phyloP scores from a whole-genome alignment of 2,797 vertebrate species.

The Bryconaethiops microstoma region DNA sequence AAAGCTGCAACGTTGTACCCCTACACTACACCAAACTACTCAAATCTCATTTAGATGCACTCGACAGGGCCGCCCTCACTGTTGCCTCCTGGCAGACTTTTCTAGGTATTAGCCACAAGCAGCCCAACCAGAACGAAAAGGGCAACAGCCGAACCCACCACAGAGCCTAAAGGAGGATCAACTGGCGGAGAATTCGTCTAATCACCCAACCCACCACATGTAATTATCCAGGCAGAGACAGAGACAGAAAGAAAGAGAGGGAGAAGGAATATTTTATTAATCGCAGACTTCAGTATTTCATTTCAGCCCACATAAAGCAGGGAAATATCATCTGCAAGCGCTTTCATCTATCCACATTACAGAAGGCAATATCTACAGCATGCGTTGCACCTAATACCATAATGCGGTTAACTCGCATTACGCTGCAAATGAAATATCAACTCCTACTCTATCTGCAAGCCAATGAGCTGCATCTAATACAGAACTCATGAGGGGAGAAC shows the following conservation, averaged over 20 bases:
- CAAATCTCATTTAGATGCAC: too few relatives aligned
- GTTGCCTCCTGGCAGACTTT: too few relatives aligned
- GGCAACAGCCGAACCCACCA: not conserved
- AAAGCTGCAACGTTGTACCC: too few relatives aligned
- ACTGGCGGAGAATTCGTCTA: not conserved
- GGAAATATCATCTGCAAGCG: not conserved
- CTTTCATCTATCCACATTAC: slow-evolving; percentile 57
- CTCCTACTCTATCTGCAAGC: slow-evolving; percentile 50
- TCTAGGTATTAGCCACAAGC: not conserved
- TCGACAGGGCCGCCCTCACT: too few relatives aligned
- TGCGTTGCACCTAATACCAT: slow-evolving; percentile 43
- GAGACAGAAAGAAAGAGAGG: not conserved
- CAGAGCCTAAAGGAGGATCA: not conserved
- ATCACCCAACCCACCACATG: slow-evolving; percentile 6
- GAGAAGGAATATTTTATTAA: slow-evolving; percentile 21
- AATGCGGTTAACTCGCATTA: slow-evolving; percentile 53
- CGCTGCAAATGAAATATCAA: slow-evolving; percentile 56
- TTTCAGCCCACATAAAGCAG: slow-evolving; percentile 12
- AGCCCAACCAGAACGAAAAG: too few relatives aligned
- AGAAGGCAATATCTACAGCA: slow-evolving; percentile 52
- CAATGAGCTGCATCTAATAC: slow-evolving; percentile 52
- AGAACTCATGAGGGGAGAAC: slow-evolving; percentile 22
- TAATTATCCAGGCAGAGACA: slow-evolving; percentile 18
- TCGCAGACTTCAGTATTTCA: slow-evolving; percentile 20
- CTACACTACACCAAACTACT: too few relatives aligned